Evolutionary conservation across 2,888 invertebrate genomes (phyloP), one percentile per base, ranked within the genome.

Genomic region (Andrena hattorfiana): DNA sequence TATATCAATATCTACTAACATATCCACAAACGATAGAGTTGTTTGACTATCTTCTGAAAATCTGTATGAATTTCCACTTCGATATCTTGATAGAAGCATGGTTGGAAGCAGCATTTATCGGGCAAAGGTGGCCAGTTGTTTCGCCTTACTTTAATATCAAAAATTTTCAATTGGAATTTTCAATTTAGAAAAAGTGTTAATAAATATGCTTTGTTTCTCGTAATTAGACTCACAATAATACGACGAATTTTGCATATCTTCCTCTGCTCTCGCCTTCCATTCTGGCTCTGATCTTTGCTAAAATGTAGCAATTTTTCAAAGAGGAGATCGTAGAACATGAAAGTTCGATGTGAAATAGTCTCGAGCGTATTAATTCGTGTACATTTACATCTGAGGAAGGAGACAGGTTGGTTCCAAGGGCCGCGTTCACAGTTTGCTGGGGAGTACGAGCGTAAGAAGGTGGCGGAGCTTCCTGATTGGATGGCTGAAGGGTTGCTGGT

Each of bases 91-190:
- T 99, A 99, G 95, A 99, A 99, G 94, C 99, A 99, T 0, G 99
- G 99, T 93, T 99, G 98, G 83, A 99, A 96, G 81, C 98, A 99
- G 91, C 98, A 98, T 92, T 97, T 97, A 72, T 97, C 96, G 0
- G 99, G 99, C 85, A 99, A 94, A 0, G 99, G 99, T 1, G 99
- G 99, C 99, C 99, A 99, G 95, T 99, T 99, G 94, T 99, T 99
- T 89, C 97, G 96, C 88, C 98, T 94, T 76, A 95, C 96, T 95
- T 91, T 73, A 94, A 94, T 73, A 60, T 62, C 16, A 84, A 35
- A 62, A 79, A 70, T 35, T 49, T 59, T 71, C 4, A n/a, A 54
- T 83, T 30, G 8, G 60, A n/a, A n/a, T n/a, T n/a, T n/a, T n/a
- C n/a, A n/a, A 70, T 20, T 8, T 16, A n/a, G 59, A n/a, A 16